Percentiles rank a stretch among this genome's conserved stretches.
Conservation (phyloP, 2,113 vertebrate genomes). For the Lepidothrix coronata region DNA sequence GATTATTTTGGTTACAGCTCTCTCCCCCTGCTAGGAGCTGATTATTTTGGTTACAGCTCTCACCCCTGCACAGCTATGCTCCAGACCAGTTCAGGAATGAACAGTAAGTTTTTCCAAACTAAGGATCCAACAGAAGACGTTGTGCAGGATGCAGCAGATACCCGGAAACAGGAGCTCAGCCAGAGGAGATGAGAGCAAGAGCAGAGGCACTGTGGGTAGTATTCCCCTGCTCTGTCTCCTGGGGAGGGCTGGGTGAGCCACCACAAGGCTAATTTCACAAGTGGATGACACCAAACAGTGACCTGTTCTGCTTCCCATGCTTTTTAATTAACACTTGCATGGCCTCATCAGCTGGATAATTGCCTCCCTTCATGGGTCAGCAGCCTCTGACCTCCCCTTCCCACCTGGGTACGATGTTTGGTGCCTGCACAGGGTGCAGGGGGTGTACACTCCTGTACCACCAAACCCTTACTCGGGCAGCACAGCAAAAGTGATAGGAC, state of each 20-base stretch:
- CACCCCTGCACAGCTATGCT: background rate
- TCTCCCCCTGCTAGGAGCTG: background rate
- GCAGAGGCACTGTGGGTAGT: background rate
- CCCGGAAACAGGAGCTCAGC: background rate
- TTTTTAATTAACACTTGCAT: slow-evolving; percentile 69
- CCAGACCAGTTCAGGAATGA: background rate
- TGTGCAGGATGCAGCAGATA: background rate
- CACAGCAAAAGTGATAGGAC: background rate
- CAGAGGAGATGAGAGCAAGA: background rate
- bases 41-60: background rate
- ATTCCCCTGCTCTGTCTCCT: background rate
- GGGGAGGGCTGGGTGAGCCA: background rate
- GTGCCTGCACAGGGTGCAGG: background rate
- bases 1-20: background rate
- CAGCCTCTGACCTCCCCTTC: background rate
- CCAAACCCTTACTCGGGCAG: rapidly evolving
- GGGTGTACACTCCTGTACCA: background rate
- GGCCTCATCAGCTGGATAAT: slow-evolving; percentile 50
- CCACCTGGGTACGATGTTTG: background rate
- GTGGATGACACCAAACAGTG: slow-evolving; percentile 52
- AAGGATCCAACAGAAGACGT: background rate
- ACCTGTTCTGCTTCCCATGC: slow-evolving; percentile 48
- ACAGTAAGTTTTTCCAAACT: background rate
- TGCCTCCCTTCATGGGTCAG: slow-evolving; percentile 57
- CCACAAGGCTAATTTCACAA: slow-evolving; percentile 3